Evolutionary conservation across 2,888 invertebrate species (phyloP).

Genomic region (Tenthredo livida): DNA sequence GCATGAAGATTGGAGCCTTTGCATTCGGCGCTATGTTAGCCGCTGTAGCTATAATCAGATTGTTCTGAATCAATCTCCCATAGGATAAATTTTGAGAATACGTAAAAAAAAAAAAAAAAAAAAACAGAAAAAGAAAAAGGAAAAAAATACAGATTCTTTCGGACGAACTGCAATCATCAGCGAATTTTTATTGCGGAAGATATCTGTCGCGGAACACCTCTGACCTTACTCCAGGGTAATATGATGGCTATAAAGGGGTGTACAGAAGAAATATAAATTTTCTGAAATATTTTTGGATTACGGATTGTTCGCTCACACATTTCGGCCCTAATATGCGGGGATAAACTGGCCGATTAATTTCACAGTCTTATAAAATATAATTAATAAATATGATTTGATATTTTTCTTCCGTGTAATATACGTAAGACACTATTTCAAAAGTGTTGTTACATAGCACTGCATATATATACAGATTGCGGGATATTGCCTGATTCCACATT

Average conservation of each 20-base stretch:
- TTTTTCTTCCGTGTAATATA: background rate
- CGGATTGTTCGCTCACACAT: background rate
- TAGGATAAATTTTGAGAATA: background rate
- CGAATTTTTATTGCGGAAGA: background rate
- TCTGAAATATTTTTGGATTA: background rate
- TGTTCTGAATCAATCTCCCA: conserved; percentile 14
- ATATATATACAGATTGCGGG: background rate
- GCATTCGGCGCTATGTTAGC: conserved; percentile 32
- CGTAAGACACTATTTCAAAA: background rate
- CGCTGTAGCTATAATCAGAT: background rate
- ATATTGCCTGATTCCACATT: background rate
- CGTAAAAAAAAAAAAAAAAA: background rate
- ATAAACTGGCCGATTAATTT: background rate
- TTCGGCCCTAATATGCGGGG: background rate
- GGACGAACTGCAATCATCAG: background rate
- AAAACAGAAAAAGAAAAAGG: background rate
- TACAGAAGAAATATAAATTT: background rate
- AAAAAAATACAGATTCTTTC: background rate
- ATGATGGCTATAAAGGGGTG: background rate
- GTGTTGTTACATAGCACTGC: background rate
- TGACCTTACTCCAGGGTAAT: too few species aligned
- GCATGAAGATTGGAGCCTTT: conserved; percentile 23
- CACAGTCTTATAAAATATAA: background rate
- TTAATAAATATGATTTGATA: background rate
- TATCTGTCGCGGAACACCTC: background rate